Conservation (phyloP, 2,797 vertebrate species). For the Platyrinchus mystaceus region DNA sequence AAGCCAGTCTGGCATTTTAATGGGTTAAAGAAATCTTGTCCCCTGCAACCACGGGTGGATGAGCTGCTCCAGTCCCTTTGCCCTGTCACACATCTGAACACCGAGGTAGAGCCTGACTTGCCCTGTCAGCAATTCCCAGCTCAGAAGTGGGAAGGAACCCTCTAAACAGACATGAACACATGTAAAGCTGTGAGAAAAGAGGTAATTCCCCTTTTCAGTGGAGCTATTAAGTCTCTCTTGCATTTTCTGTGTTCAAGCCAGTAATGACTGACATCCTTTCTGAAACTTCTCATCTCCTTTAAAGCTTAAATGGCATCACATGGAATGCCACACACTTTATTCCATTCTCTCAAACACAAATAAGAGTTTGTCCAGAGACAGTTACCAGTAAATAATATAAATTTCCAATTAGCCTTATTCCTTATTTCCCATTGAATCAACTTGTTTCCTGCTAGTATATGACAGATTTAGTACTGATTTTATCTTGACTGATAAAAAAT, state of each 20-base stretch:
- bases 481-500: background rate
- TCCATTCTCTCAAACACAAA: background rate
- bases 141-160: background rate
- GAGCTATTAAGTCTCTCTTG: background rate
- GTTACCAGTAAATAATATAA: background rate
- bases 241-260: background rate
- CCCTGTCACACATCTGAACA: background rate
- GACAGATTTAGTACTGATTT: background rate
- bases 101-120: background rate
- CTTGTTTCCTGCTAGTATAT: background rate
- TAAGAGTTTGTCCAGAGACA: background rate
- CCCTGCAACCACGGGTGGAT: background rate
- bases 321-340: background rate
- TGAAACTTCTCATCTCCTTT: background rate
- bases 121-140: background rate
- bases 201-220: background rate
- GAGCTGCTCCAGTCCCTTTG: background rate
- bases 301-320: background rate
- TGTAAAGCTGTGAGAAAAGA: background rate
- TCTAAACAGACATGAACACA: background rate
- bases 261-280: background rate
- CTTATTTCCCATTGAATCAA: background rate
- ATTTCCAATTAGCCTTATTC: background rate
- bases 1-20: background rate
- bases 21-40: background rate